Percentiles rank a stretch among this genome's conserved stretches.
Evolutionary conservation across 2,113 vertebrate genomes (phyloP).

Genomic region (Dasyornis broadbenti): DNA sequence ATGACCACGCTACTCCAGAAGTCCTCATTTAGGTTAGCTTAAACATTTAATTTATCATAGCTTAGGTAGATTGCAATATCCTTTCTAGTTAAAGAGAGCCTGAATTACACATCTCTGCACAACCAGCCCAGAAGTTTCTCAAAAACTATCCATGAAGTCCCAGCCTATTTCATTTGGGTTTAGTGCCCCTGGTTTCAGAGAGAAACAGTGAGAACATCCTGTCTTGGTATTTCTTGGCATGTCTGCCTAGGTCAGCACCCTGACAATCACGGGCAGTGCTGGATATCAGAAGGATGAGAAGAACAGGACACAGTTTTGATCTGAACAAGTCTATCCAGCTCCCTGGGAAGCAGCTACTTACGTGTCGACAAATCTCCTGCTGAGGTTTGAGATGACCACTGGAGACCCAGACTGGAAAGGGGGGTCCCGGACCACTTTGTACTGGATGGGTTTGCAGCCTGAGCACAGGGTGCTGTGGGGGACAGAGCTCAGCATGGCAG

Average conservation of each 20-base stretch:
- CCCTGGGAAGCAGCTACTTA: conserved; percentile 71
- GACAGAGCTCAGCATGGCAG: conserved; percentile 87
- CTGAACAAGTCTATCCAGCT: not conserved
- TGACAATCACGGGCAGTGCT: not conserved
- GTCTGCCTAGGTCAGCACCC: not conserved
- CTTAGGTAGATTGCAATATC: not conserved
- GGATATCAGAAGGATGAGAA: not conserved
- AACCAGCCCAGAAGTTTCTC: not conserved
- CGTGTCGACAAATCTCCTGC: conserved; percentile 86
- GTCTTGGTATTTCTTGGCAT: not conserved
- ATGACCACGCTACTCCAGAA: not conserved
- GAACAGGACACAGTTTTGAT: not conserved
- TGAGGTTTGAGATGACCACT: conserved; percentile 76
- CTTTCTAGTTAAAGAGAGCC: not conserved
- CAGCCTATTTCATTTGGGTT: not conserved
- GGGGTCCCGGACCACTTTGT: conserved; percentile 87
- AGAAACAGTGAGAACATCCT: not conserved
- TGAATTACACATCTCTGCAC: not conserved
- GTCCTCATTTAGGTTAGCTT: not conserved
- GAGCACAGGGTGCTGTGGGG: conserved; percentile 77
- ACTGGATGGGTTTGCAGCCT: conserved; percentile 81
- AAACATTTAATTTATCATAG: not conserved
- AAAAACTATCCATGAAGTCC: not conserved
- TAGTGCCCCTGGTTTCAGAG: not conserved
- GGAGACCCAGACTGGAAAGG: conserved; percentile 75